Evolutionary conservation across 2,888 invertebrate species (phyloP), one percentile per base, ranked within the genome.

Genomic region (Tromatobia lineatoria): DNA sequence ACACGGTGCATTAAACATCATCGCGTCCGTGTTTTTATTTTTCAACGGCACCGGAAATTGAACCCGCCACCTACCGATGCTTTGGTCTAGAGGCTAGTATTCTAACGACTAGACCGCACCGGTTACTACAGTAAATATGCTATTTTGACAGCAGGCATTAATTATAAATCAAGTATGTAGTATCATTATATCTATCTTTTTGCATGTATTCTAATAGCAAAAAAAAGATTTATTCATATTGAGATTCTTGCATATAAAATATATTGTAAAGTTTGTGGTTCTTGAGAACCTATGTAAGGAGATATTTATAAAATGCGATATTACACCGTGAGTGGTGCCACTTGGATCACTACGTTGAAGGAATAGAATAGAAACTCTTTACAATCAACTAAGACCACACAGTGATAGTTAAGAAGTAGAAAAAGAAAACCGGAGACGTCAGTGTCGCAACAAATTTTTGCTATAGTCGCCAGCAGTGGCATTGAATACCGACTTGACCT

Each of bases 401-500:
- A 45, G n/a, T 11, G 13, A 1, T 25, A 59, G 34, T n/a, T 45
- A 76, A 50, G 54, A 34, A 75, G 50, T 50, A 23, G 18, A 52
- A 61, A 70, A 13, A 23, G 3, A 47, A 64, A 50, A 8, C 23
- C 15, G 0, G 25, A 13, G 67, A 23, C 13, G 4, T 11, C 47
- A 18, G 52, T 84, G 34, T 74, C 54, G 81, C 57, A 84, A 73
- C 25, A 69, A 47, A 81, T 78, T 78, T 75, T 70, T 61, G 57
- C 54, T 50, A 50, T 23, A 45, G 8, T 59, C 80, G 70, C 38
- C 18, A 61, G 59, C 61, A 38, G 75, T 76, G 81, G 74, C 81
- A 84, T 84, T 84, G 84, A 84, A 78, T n/a, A 54, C 11, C 66
- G 81, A 84, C 84, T 81, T 78, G 84, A 84, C 81, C 84, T 84